Base-by-base conservation (phyloP, 2,113 vertebrate species). In the Nothocercus nigrocapillus region DNA sequence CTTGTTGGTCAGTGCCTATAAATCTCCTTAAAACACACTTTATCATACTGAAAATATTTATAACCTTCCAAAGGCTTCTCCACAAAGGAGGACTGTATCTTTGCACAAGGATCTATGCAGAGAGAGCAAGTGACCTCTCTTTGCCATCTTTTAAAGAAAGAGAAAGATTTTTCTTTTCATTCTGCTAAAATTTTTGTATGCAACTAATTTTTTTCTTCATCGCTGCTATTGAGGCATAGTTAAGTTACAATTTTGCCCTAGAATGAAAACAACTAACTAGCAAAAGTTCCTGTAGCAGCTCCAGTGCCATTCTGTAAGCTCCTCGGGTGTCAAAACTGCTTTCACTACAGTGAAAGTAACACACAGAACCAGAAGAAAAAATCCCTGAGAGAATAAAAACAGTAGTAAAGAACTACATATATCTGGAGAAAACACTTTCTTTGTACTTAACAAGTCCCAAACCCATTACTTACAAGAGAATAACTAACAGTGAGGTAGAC, bases 211-310 rank as follows among this genome's bases (percentile, higher is more conserved):
- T 58, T 32, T 9, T 32, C 21, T 36, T 40, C 13, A 30, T 85
- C 78, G 42, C 19, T 80, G 17, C 24, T 82, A 14, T 28, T 82
- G 17, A 88, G 49, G 9, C 61, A 56, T 49, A 70, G 28, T 18
- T 74, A 34, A 89, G 73, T 51, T 74, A 82, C 3, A 74, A 72
- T 63, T 54, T 73, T 74, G 21, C 40, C 64, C 76, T 36, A 70
- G 95, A 94, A 94, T 25, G 18, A 77, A 97, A 94, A 90, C 51
- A 88, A 89, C 47, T 75, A 94, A 78, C 17, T 17, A 83, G 54
- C 32, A 96, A 47, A 92, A 47, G 36, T 75, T 75, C 83, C 25
- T 44, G 49, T 56, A 94, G 77, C 22, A 9, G 2, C 30, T 84
- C 59, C n/a, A 0, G 0, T 53, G 34, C 68, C 0, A 0, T 34